phyloP scores from a whole-genome alignment of 2,888 invertebrate species.

The Eristalis arbustorum region DNA sequence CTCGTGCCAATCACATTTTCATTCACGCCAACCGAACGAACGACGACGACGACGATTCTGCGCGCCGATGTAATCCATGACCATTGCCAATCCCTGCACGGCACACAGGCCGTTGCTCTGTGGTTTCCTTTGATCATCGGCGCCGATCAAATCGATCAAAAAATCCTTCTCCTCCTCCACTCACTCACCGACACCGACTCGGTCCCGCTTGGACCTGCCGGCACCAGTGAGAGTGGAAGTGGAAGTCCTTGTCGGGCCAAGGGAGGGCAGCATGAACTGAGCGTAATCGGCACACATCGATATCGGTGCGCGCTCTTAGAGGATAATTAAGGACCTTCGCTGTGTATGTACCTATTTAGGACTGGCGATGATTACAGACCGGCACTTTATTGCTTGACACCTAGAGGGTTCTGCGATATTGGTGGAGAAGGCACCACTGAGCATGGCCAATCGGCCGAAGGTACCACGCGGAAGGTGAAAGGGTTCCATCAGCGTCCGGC shows the following conservation, averaged over 20 bases:
- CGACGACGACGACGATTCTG: slow-evolving; percentile 29
- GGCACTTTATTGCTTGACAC: slow-evolving; percentile 81
- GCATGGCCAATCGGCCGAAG: slow-evolving; percentile 56
- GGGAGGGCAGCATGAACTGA: slow-evolving; percentile 28
- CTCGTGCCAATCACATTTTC: slow-evolving; percentile 63
- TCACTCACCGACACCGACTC: slow-evolving; percentile 74
- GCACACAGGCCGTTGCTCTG: slow-evolving; percentile 53
- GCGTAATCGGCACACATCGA: slow-evolving; percentile 75
- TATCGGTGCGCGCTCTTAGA: slow-evolving; percentile 72
- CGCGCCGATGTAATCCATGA: slow-evolving; percentile 60
- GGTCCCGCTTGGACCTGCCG: slow-evolving; percentile 1
- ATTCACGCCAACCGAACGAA: slow-evolving; percentile 51
- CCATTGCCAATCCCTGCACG: slow-evolving; percentile 68
- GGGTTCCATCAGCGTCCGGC: slow-evolving; percentile 41
- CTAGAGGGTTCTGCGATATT: slow-evolving; percentile 77
- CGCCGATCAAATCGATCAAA: slow-evolving; percentile 81
- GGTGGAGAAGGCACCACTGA: slow-evolving; percentile 56
- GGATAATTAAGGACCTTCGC: slow-evolving; percentile 80
- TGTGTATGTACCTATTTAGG: slow-evolving; percentile 81
- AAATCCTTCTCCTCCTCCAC: slow-evolving; percentile 76
- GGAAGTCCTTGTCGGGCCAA: slow-evolving; percentile 41
- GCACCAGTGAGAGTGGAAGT: slow-evolving; percentile 58
- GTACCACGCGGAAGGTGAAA: slow-evolving; percentile 37
- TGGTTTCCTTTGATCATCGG: slow-evolving; percentile 78
- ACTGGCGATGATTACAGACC: slow-evolving; percentile 81